These are phyloP conservation scores for Allacma fusca DNA, from an alignment of 2,888 invertebrate species.

Conservation along the genomic window DNA sequence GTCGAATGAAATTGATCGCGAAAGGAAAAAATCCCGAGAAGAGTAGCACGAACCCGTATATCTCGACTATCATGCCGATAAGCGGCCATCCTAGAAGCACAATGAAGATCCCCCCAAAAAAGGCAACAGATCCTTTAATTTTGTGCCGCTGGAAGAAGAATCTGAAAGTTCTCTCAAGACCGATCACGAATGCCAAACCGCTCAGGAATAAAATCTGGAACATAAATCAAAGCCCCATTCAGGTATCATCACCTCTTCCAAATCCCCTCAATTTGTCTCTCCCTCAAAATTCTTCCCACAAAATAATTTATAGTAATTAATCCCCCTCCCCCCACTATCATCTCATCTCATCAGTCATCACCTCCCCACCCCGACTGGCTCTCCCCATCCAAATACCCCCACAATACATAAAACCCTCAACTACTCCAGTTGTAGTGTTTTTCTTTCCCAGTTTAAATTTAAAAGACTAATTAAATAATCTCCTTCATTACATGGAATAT, in stretches of 20 bases:
- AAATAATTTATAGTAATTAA: background rate
- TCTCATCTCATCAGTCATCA: too few relatives aligned
- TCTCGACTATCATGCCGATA: constrained; percentile 94
- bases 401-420: too few relatives aligned
- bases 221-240: constrained; percentile 49
- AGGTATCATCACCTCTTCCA: background rate
- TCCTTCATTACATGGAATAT: too few relatives aligned
- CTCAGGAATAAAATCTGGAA: constrained; percentile 94
- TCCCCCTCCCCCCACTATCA: constrained; percentile 62
- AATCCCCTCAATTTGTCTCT: background rate
- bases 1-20: constrained; percentile 90
- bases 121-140: constrained; percentile 85
- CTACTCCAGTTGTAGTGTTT: too few relatives aligned
- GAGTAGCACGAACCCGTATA: constrained; percentile 87
- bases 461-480: too few relatives aligned
- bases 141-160: constrained; percentile 99
- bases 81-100: constrained; percentile 96
- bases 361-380: too few relatives aligned
- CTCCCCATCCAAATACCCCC: too few relatives aligned
- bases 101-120: constrained; percentile 90
- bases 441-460: too few relatives aligned
- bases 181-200: constrained; percentile 95
- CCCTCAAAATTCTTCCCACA: too few relatives aligned
- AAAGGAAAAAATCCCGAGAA: constrained; percentile 97
- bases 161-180: constrained; percentile 90